Percentiles rank a stretch among this genome's conserved stretches.
These are phyloP conservation scores for Bembecia ichneumoniformis DNA, from an alignment of 2,888 invertebrate species.

Conservation along the genomic window DNA sequence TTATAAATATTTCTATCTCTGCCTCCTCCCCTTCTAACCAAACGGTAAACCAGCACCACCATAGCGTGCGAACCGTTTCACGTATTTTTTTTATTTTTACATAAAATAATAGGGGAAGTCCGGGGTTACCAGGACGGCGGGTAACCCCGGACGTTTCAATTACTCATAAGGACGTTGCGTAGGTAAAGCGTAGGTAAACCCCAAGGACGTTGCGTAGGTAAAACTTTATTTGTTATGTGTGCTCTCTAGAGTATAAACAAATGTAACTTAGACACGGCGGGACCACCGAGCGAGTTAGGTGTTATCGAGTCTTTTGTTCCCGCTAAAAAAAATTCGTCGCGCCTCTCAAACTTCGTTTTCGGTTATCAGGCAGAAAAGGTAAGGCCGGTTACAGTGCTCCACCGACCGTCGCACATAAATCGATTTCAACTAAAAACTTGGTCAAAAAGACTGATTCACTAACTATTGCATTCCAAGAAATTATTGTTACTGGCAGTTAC, in stretches of 20 bases:
- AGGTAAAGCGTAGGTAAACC: too few relatives aligned
- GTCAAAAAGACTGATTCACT: too few relatives aligned
- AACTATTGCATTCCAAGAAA: too few relatives aligned
- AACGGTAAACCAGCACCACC: too few relatives aligned
- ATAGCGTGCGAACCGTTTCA: too few relatives aligned
- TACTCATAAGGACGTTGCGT: not conserved
- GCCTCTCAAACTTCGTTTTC: not conserved
- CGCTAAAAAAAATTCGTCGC: not conserved
- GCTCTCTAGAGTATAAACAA: not conserved
- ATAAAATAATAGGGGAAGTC: not conserved
- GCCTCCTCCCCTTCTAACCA: too few relatives aligned
- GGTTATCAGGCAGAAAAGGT: not conserved
- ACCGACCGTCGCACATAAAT: too few relatives aligned
- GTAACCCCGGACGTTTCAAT: constrained; percentile 1
- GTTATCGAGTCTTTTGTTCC: not conserved
- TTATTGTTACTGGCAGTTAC: too few relatives aligned
- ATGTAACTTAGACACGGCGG: not conserved
- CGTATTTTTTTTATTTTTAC: too few relatives aligned
- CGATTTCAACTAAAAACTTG: too few relatives aligned
- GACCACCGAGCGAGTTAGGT: not conserved
- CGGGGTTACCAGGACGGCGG: constrained; percentile 1
- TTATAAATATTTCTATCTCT: too few relatives aligned
- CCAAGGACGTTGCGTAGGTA: not conserved
- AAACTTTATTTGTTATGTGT: not conserved
- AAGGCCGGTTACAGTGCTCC: too few relatives aligned